phyloP scores from a whole-genome alignment of 2,888 invertebrate genomes.

The Drymonia ruficornis region DNA sequence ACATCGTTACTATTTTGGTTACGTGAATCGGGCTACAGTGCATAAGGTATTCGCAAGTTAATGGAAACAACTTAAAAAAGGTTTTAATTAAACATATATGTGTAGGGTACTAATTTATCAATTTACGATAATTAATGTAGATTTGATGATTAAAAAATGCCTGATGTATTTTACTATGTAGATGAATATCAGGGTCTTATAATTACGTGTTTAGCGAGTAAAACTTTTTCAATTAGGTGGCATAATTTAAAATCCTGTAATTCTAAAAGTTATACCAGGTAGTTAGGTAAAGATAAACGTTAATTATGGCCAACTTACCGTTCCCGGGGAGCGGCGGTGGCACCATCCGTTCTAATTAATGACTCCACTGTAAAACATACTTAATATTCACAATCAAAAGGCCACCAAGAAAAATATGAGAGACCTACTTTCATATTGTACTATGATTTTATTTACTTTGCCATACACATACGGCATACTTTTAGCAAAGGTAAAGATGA shows the following conservation, averaged over 20 bases:
- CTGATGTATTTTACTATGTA: constrained; percentile 54
- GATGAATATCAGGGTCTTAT: constrained; percentile 73
- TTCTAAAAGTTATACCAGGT: constrained; percentile 47
- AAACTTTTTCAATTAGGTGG: constrained; percentile 60
- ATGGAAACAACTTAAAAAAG: too few species aligned
- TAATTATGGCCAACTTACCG: constrained; percentile 36
- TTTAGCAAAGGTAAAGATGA: too few species aligned
- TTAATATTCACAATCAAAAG: constrained; percentile 15
- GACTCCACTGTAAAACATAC: constrained; percentile 21
- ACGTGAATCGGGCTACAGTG: too few species aligned
- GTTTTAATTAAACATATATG: too few species aligned
- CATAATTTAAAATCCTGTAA: constrained; percentile 47
- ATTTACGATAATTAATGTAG: neutral
- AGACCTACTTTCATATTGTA: neutral
- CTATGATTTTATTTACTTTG: too few species aligned
- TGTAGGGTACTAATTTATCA: too few species aligned
- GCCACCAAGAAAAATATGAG: neutral
- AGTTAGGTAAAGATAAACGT: constrained; percentile 45
- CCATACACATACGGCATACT: too few species aligned
- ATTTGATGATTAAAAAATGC: constrained; percentile 1
- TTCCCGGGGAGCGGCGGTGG: constrained; percentile 17
- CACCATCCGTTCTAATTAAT: constrained; percentile 25
- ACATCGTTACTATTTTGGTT: too few species aligned
- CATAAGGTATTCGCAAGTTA: too few species aligned
- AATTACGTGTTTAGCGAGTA: constrained; percentile 63